Base-by-base conservation (phyloP, 2,797 vertebrate species). In the Phoxinus dragarum region DNA sequence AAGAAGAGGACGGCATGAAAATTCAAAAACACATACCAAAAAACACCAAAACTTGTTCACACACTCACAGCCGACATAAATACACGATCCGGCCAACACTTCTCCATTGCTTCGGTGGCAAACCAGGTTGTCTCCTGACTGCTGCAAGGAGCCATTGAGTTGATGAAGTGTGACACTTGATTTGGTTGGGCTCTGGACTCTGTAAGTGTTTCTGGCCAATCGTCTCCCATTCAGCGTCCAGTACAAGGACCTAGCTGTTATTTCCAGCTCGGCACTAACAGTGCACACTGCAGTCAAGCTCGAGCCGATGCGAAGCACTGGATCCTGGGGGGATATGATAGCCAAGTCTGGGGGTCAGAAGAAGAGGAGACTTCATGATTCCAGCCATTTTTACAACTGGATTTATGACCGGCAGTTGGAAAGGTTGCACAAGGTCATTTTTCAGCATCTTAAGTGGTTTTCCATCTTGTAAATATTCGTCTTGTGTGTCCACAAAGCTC, bases 61-160 rank as follows among this genome's bases (percentile, higher is more conserved):
- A 77, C 52, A 97, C 97, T 93, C 95, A 98, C 98, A 10, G 94
- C 97, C 98, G 77, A 98, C 96, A 1, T 98, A 97, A 91, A 99
- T 95, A 91, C 98, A 99, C 52, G 97, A 97, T 19, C 97, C 98
- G 0, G 97, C 97, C 92, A 98, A 88, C 91, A 99, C 95, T 88
- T 94, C 95, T 3, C 97, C 97, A 0, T 96, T 96, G 0, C 90
- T 93, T 87, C 95, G 92, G 64, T 98, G 98, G 74, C 97, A 98
- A 94, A 99, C 96, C 47, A 99, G 94, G 93, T 99, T 99, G 96
- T 98, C 97, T 87, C 97, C 98, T 0, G 97, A 98, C 91, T 96
- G 97, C 93, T 99, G 98, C 92, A 93, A 95, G 89, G 98, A 98
- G 90, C 97, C 97, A 31, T 96, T 97, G 91, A 99, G 96, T 87